phyloP scores from a whole-genome alignment of 2,797 vertebrate species.

The Pseudochirops corinnae region DNA sequence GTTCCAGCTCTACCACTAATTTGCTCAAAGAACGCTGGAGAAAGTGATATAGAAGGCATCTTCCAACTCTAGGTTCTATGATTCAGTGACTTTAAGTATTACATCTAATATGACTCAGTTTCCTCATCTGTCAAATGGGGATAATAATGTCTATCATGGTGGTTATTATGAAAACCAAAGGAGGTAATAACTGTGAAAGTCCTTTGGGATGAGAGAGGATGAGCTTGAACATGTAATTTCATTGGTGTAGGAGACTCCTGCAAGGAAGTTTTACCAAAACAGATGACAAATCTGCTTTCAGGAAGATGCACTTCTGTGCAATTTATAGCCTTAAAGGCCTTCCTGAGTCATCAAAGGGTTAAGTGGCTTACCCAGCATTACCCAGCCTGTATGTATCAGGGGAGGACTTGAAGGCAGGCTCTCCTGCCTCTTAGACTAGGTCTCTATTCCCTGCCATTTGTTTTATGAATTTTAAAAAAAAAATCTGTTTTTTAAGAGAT shows the following conservation, averaged over 20 bases:
- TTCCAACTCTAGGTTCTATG: not conserved
- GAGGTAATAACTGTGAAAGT: not conserved
- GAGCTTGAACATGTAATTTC: not conserved
- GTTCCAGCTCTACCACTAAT: not conserved
- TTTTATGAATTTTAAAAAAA: too few relatives aligned
- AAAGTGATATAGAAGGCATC: not conserved
- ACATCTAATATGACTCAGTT: accelerated
- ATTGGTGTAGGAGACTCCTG: not conserved
- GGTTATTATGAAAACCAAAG: not conserved
- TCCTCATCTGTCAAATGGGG: not conserved
- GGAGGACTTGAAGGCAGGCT: not conserved
- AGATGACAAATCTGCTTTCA: not conserved
- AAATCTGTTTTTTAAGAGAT: not conserved
- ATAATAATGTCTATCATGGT: not conserved
- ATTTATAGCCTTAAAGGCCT: not conserved
- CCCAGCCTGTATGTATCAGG: not conserved
- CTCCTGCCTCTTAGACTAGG: not conserved
- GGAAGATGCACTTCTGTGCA: not conserved
- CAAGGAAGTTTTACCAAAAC: not conserved
- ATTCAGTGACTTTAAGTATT: not conserved
- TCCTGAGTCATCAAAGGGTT: not conserved
- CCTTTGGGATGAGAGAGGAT: not conserved
- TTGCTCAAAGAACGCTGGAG: not conserved
- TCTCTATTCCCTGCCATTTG: not conserved
- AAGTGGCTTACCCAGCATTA: not conserved